Evolutionary conservation across 2,888 invertebrate genomes (phyloP).

Genomic region (Halictus quadricinctus): DNA sequence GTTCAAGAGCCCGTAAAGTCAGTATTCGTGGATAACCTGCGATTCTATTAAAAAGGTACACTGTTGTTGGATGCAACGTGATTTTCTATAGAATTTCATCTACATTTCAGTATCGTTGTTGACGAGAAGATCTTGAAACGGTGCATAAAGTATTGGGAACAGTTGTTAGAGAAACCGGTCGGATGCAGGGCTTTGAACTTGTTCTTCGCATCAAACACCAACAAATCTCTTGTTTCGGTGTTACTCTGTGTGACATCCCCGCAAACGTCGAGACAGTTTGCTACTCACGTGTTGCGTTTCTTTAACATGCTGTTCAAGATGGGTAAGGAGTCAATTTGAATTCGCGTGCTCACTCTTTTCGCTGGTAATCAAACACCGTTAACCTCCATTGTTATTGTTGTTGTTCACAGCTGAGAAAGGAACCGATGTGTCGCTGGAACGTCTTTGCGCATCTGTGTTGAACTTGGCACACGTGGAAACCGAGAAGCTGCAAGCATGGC

Average conservation of each 20-base stretch:
- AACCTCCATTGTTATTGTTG: background rate
- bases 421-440: conserved; percentile 84
- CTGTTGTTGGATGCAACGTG: background rate
- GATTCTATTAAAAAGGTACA: background rate
- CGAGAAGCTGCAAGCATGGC: conserved; percentile 86
- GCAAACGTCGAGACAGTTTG: conserved; percentile 88
- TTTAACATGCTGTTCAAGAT: conserved; percentile 89
- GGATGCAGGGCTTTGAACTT: conserved; percentile 92
- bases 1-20: conserved; percentile 78
- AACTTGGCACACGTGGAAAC: conserved; percentile 87
- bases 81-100: background rate
- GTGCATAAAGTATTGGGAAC: conserved; percentile 93
- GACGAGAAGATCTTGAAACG: conserved; percentile 87
- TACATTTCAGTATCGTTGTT: conserved; percentile 80
- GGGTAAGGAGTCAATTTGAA: conserved; percentile 83
- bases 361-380: background rate
- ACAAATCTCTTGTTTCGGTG: conserved; percentile 89
- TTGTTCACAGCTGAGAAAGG: conserved; percentile 48
- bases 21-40: conserved; percentile 17
- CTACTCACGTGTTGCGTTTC: conserved; percentile 91
- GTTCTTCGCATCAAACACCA: conserved; percentile 88
- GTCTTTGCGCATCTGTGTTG: conserved; percentile 87
- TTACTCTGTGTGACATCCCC: conserved; percentile 92
- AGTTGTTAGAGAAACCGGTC: conserved; percentile 91
- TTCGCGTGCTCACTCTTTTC: background rate